Percentiles rank a stretch among this genome's conserved stretches.
These are phyloP conservation scores for Choloepus didactylus DNA, from an alignment of 2,797 vertebrate species.

Conservation along the genomic window DNA sequence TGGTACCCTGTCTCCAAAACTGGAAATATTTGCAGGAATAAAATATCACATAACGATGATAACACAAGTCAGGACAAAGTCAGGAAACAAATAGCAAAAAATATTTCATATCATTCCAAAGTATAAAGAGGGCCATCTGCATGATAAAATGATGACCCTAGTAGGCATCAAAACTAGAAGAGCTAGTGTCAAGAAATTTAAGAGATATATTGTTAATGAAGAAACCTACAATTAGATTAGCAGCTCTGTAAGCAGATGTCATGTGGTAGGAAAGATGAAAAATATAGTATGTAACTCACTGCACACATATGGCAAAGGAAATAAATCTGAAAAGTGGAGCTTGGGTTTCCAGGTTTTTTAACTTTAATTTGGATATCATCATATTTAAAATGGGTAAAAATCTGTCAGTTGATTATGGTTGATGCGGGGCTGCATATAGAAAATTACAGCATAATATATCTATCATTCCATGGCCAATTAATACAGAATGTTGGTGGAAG, in stretches of 20 bases:
- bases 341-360: constrained; percentile 3
- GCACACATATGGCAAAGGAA: not conserved
- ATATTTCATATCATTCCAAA: not conserved
- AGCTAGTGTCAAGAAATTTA: not conserved
- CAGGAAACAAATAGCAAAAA: constrained; percentile 5
- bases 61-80: not conserved
- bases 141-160: not conserved
- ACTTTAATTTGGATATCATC: not conserved
- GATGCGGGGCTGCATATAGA: not conserved
- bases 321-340: not conserved
- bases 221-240: not conserved
- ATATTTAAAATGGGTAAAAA: not conserved
- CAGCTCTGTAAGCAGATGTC: not conserved
- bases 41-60: constrained; percentile 13
- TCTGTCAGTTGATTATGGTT: not conserved
- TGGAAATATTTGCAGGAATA: constrained; percentile 8
- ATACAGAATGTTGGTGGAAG: not conserved
- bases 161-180: not conserved
- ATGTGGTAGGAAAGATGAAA: not conserved
- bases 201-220: not conserved
- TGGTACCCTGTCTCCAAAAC: not conserved
- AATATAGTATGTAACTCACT: not conserved
- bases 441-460: not conserved
- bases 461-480: not conserved
- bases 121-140: not conserved